Percentiles rank a stretch among this genome's conserved stretches.
Evolutionary conservation across 2,113 vertebrate genomes (phyloP).

Genomic region (Lathamus discolor): DNA sequence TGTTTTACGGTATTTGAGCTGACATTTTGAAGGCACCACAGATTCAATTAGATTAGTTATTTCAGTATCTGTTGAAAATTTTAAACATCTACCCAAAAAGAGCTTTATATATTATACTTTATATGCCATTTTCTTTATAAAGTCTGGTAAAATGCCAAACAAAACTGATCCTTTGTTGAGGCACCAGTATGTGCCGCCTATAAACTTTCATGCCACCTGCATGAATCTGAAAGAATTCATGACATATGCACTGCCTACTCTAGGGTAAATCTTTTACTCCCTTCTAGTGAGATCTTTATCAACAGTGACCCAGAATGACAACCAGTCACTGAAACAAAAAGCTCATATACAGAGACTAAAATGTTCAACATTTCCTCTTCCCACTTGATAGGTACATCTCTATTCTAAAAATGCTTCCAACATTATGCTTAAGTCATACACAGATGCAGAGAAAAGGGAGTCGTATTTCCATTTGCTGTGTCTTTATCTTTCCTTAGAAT

Average conservation of each 20-base stretch:
- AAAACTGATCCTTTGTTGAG: background rate
- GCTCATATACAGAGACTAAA: background rate
- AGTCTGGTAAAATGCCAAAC: background rate
- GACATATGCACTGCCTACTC: background rate
- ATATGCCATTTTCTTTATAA: background rate
- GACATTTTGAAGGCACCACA: slow-evolving; percentile 40
- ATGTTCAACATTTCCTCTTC: background rate
- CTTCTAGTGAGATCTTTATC: slow-evolving; percentile 19
- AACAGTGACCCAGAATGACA: slow-evolving; percentile 55
- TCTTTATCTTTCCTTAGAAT: background rate
- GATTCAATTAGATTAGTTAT: slow-evolving; percentile 50
- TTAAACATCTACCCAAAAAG: background rate
- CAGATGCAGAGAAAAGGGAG: background rate
- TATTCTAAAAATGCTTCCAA: background rate
- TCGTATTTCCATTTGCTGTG: background rate
- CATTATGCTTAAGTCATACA: background rate
- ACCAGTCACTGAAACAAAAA: slow-evolving; percentile 32
- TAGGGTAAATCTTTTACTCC: slow-evolving; percentile 27
- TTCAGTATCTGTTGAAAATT: slow-evolving; percentile 23
- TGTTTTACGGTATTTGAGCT: slow-evolving; percentile 21
- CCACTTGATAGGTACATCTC: background rate
- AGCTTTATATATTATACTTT: background rate
- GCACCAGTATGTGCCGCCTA: background rate
- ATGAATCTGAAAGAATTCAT: slow-evolving; percentile 41
- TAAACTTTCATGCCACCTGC: slow-evolving; percentile 28